Evolutionary conservation across 2,797 vertebrate genomes (phyloP), one percentile per base, ranked within the genome.

Genomic region (Siniperca scherzeri): DNA sequence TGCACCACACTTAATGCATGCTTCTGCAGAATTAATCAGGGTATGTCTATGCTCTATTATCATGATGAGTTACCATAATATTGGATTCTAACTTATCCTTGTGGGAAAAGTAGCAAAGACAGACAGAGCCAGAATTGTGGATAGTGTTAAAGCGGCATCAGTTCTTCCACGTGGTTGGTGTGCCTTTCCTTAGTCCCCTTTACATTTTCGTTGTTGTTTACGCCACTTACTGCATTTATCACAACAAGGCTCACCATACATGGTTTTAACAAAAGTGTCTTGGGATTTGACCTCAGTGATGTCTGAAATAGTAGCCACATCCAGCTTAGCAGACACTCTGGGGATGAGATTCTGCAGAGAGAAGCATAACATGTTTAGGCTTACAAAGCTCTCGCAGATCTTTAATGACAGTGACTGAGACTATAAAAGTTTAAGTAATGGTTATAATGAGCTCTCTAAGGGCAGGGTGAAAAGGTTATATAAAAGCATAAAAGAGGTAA

Each of bases 241-340:
- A 46, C 64, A 81, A 74, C 40, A 57, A 60, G 40, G 46, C 56
- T 85, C 50, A 97, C 95, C 96, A 89, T 96, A 97, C 17, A 83
- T 96, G 22, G 95, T 95, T 91, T 95, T 95, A 83, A 98, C 95
- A 92, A 96, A 97, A 10, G 95, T 95, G 90, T 97, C 96, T 38
- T 96, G 65, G 94, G 96, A 96, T 91, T 97, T 94, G 87, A 98
- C 95, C 78, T 96, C 96, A 27, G 92, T 95, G 75, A 97, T 96
- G 85, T 98, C 96, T 84, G 96, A 98, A 89, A 97, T 75, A 30
- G 97, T 95, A 60, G 96, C 96, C 74, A 97, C 97, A 84, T 96
- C 96, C 81, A 97, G 94, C 86, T 97, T 97, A 83, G 96, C 96
- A 82, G 96, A 97, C 88, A 96, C 93, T 95, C 97, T 94, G 64